Evolutionary conservation across 1,140 invertebrate species (phyloP).

Genomic region (Chlorops oryzae): DNA sequence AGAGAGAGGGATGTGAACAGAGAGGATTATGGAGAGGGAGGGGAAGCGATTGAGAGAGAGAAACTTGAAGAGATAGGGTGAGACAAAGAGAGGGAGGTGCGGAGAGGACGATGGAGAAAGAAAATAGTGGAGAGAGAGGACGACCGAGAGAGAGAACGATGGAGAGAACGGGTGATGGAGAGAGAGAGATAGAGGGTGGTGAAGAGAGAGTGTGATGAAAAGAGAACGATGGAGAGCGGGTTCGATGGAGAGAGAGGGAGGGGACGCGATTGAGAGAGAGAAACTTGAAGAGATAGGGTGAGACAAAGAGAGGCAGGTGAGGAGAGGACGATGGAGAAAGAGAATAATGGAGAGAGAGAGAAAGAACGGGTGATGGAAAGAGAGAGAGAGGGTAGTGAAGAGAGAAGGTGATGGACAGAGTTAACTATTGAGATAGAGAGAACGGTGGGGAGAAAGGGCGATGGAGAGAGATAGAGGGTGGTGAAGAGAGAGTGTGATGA

Average conservation of each 20-base stretch:
- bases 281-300: not conserved
- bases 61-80: not conserved
- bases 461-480: not conserved
- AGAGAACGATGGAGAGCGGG: not conserved
- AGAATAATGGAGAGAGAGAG: not conserved
- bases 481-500: not conserved
- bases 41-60: not conserved
- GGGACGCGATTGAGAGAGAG: not conserved
- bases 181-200: no score
- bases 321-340: not conserved
- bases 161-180: no score
- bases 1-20: not conserved
- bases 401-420: not conserved
- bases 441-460: no score
- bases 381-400: not conserved
- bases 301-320: no score
- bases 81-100: not conserved
- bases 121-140: no score
- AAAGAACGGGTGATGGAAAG: not conserved
- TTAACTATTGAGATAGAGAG: no score
- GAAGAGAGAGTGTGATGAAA: no score
- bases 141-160: no score
- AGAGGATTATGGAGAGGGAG: not conserved
- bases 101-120: no score
- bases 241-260: not conserved